These are phyloP conservation scores for Cerastoderma edule DNA, from an alignment of 2,888 invertebrate species.

Conservation along the genomic window DNA sequence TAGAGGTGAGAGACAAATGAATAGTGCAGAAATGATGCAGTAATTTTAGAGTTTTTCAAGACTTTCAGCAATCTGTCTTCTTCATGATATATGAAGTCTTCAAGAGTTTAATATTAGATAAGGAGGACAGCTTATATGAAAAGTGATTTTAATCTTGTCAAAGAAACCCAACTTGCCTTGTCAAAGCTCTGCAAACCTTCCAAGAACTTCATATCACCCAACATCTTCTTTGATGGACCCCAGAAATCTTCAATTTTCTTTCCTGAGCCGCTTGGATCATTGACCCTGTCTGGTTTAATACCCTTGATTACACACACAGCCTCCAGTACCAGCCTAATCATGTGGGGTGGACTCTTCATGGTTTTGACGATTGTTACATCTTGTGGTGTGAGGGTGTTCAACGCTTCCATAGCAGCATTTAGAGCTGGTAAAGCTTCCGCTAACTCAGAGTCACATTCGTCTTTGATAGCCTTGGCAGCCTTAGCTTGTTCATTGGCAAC, in stretches of 20 bases:
- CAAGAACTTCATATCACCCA: slow-evolving; percentile 84
- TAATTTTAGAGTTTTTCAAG: too few relatives aligned
- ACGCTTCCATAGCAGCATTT: slow-evolving; percentile 83
- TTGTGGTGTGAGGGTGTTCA: slow-evolving; percentile 84
- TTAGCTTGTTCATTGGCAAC: slow-evolving; percentile 88
- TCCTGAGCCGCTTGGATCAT: slow-evolving; percentile 83
- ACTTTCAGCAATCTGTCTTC: too few relatives aligned
- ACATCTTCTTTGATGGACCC: slow-evolving; percentile 83
- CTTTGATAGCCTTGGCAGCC: slow-evolving; percentile 84
- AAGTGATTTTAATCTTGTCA: too few relatives aligned
- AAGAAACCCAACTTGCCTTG: slow-evolving; percentile 82
- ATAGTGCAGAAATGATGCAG: too few relatives aligned
- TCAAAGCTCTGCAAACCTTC: slow-evolving; percentile 82
- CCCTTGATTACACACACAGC: slow-evolving; percentile 84
- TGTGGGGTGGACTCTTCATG: slow-evolving; percentile 83
- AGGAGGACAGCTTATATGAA: too few relatives aligned
- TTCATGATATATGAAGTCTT: too few relatives aligned
- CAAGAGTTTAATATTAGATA: too few relatives aligned
- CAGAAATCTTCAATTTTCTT: slow-evolving; percentile 84
- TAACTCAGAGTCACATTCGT: slow-evolving; percentile 84
- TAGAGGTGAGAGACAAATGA: too few relatives aligned
- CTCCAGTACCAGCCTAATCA: slow-evolving; percentile 83
- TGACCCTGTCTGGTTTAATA: slow-evolving; percentile 83
- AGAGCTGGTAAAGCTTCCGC: slow-evolving; percentile 84
- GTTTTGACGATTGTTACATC: slow-evolving; percentile 84